Evolutionary conservation across 2,888 invertebrate species (phyloP).

Genomic region (Melipona beecheii): DNA sequence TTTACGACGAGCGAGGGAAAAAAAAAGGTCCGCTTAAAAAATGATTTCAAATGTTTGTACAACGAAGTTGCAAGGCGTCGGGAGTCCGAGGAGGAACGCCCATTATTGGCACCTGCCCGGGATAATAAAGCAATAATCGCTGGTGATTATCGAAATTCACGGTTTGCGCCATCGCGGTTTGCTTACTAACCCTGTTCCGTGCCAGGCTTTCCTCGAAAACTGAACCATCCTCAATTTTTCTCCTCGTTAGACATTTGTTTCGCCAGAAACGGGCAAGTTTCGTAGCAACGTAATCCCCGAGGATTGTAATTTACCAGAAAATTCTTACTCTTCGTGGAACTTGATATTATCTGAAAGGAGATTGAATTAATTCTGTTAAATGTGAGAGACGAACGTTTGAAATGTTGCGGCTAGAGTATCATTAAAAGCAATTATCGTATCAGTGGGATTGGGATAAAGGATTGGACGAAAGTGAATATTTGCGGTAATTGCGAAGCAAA

Average conservation of each 20-base stretch:
- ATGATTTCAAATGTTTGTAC: slow-evolving; percentile 74
- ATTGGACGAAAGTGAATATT: neutral
- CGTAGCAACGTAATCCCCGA: too few species aligned
- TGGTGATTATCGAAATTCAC: slow-evolving; percentile 78
- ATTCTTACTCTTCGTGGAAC: too few species aligned
- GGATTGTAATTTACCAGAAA: too few species aligned
- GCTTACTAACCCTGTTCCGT: slow-evolving; percentile 17
- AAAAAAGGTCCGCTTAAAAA: slow-evolving; percentile 17
- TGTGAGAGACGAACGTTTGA: neutral
- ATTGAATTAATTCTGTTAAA: neutral
- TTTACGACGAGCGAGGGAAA: slow-evolving; percentile 26
- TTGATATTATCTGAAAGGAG: too few species aligned
- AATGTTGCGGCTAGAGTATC: neutral
- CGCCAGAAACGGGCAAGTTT: neutral
- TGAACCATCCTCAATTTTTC: neutral
- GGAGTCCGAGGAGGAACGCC: slow-evolving; percentile 50
- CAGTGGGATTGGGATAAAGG: neutral
- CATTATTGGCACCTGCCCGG: slow-evolving; percentile 77
- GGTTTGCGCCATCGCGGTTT: slow-evolving; percentile 37
- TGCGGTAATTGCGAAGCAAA: neutral
- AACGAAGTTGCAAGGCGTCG: slow-evolving; percentile 63
- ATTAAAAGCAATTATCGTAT: neutral
- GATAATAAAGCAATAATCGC: slow-evolving; percentile 77
- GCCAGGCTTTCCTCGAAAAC: slow-evolving; percentile 58
- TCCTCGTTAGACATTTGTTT: neutral